phyloP scores from a whole-genome alignment of 2,888 invertebrate genomes.

The Tachina fera region DNA sequence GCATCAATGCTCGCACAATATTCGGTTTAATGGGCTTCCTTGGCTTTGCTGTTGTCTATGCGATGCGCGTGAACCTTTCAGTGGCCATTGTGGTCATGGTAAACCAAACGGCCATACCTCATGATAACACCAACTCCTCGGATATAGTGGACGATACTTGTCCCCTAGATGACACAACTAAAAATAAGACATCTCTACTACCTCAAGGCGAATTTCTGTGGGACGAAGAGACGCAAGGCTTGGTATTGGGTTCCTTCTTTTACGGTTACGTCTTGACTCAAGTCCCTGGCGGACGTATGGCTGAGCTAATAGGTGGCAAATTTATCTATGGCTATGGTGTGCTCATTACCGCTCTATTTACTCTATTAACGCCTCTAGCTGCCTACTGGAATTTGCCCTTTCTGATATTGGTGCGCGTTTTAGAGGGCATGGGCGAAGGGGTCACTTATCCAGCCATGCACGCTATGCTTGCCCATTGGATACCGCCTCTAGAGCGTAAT shows the following conservation, averaged over 20 bases:
- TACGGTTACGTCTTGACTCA: conserved; percentile 93
- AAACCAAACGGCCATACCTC: conserved; percentile 87
- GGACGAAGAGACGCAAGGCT: conserved; percentile 90
- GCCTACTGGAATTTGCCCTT: conserved; percentile 86
- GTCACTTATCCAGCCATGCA: conserved; percentile 98
- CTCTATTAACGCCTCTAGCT: conserved; percentile 92
- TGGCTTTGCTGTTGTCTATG: conserved; percentile 94
- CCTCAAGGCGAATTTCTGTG: conserved; percentile 88
- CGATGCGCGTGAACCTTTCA: conserved; percentile 94
- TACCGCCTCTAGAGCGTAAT: conserved; percentile 94
- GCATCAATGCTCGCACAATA: conserved; percentile 88
- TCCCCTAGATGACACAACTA: conserved; percentile 84
- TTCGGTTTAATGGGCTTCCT: conserved; percentile 93
- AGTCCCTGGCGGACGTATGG: conserved; percentile 91
- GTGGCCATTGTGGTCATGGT: conserved; percentile 98
- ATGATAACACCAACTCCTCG: conserved; percentile 79
- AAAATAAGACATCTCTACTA: conserved; percentile 67
- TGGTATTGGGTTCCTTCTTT: conserved; percentile 92
- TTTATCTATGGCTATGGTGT: conserved; percentile 92
- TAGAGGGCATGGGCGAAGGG: conserved; percentile 94
- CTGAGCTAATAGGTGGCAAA: conserved; percentile 94
- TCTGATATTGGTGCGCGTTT: conserved; percentile 89
- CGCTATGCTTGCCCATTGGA: conserved; percentile 95
- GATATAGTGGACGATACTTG: conserved; percentile 84
- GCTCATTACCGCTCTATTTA: conserved; percentile 91